Conservation (phyloP, 2,888 invertebrate genomes). For the Lasioglossum villosulum region DNA sequence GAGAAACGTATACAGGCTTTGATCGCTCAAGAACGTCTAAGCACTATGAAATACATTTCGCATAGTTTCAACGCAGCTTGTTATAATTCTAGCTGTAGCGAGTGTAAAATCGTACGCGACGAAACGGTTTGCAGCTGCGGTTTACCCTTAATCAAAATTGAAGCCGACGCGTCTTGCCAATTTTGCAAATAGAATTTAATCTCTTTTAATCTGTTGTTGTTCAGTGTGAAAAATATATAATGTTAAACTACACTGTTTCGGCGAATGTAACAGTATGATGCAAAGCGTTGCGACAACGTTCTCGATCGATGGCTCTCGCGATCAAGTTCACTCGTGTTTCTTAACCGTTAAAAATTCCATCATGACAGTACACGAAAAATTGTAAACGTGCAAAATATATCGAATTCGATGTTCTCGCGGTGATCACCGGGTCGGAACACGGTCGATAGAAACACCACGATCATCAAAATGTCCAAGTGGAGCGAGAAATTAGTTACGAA, state of each 20-base stretch:
- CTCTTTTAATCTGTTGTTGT: neutral
- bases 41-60: conserved; percentile 36
- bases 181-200: conserved; percentile 28
- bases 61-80: conserved; percentile 33
- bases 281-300: conserved; percentile 26
- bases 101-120: conserved; percentile 40
- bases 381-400: conserved; percentile 35
- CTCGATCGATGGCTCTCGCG: conserved; percentile 39
- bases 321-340: conserved; percentile 45
- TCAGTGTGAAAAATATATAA: neutral
- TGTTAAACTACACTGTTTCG: neutral
- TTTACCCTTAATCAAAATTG: conserved; percentile 54
- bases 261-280: neutral
- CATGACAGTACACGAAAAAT: conserved; percentile 29
- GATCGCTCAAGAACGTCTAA: conserved; percentile 47
- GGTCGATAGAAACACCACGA: neutral
- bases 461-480: conserved; percentile 71
- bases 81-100: conserved; percentile 48
- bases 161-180: conserved; percentile 16
- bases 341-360: conserved; percentile 3
- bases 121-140: conserved; percentile 55
- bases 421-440: neutral
- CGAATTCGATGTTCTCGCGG: neutral
- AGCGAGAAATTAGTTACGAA: conserved; percentile 65
- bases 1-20: conserved; percentile 59